Conservation (phyloP, 2,888 invertebrate genomes). For the Napeogenes inachia region DNA sequence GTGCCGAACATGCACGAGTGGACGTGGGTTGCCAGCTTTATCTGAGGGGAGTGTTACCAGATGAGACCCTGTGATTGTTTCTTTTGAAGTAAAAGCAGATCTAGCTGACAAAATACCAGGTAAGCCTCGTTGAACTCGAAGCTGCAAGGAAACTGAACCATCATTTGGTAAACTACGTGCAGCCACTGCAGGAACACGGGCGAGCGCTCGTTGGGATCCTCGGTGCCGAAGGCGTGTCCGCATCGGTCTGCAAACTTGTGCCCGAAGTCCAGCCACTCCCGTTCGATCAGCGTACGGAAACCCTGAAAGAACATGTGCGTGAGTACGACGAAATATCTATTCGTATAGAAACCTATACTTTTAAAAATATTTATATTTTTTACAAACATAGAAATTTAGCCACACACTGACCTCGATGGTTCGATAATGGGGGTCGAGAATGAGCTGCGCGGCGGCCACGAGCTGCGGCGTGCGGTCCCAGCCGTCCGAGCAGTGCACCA, state of each 20-base stretch:
- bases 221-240: conserved; percentile 86
- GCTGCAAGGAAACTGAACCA: conserved; percentile 91
- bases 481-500: conserved; percentile 99
- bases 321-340: too few species aligned
- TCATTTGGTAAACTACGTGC: conserved; percentile 95
- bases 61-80: too few species aligned
- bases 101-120: conserved; percentile 78
- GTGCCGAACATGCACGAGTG: conserved; percentile 98
- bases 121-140: conserved; percentile 97
- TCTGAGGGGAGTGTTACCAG: conserved; percentile 72
- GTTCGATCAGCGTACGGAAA: conserved; percentile 93
- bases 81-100: neutral
- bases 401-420: conserved; percentile 86
- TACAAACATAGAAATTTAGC: too few species aligned
- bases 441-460: conserved; percentile 92
- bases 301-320: conserved; percentile 78
- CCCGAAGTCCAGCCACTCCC: conserved; percentile 98
- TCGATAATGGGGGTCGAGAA: conserved; percentile 96
- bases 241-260: conserved; percentile 99
- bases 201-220: conserved; percentile 96
- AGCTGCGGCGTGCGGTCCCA: conserved; percentile 99
- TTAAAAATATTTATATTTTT: neutral
- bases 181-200: conserved; percentile 99
- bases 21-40: conserved; percentile 95
- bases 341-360: neutral